These are phyloP conservation scores for Melanerpes formicivorus DNA, from an alignment of 2,113 vertebrate genomes.

Conservation along the genomic window DNA sequence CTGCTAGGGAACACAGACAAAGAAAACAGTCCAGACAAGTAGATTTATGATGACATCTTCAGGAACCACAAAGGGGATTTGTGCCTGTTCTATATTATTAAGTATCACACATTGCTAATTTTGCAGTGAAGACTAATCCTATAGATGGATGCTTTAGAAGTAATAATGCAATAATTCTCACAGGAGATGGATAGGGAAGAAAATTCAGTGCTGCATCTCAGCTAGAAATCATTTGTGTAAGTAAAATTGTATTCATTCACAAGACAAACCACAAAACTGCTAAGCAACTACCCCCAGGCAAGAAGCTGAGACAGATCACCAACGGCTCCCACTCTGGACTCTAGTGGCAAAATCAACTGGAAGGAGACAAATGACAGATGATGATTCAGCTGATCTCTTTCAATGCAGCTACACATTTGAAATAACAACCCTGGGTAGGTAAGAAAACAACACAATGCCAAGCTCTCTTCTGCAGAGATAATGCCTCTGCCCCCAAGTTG, in stretches of 20 bases:
- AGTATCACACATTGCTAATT: background rate
- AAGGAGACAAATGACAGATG: background rate
- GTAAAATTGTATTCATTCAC: conserved; percentile 10
- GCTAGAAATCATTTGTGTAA: conserved; percentile 20
- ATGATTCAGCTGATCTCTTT: background rate
- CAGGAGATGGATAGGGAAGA: background rate
- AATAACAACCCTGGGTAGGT: background rate
- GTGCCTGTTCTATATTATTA: background rate
- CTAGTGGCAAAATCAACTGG: background rate
- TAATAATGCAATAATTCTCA: conserved; percentile 16
- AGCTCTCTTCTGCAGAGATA: background rate
- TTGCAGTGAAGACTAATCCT: conserved; percentile 15
- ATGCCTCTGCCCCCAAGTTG: background rate
- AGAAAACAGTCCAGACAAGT: conserved; percentile 1
- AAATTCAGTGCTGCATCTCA: background rate
- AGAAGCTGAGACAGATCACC: background rate
- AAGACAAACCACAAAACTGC: background rate
- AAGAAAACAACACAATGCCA: background rate
- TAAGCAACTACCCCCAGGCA: background rate
- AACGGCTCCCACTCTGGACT: background rate
- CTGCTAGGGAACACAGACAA: conserved; percentile 8
- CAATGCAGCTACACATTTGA: background rate
- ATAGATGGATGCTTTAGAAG: conserved; percentile 32
- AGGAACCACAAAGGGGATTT: conserved; percentile 4
- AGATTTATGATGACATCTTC: background rate